Evolutionary conservation across 2,113 vertebrate genomes (phyloP), one percentile per base, ranked within the genome.

Genomic region (Thermophis baileyi): DNA sequence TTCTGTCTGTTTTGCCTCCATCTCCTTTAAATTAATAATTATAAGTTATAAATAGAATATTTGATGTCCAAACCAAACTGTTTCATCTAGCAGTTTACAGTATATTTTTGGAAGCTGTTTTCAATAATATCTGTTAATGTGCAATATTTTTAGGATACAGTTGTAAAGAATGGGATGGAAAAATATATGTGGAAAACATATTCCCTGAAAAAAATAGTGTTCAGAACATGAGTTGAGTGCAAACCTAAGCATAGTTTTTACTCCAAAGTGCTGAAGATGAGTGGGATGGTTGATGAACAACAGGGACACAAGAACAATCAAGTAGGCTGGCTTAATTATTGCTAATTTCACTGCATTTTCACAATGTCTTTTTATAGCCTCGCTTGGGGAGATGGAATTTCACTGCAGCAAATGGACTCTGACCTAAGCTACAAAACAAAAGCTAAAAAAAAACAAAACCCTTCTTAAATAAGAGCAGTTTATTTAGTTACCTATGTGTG

Each of bases 291-390:
- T 91, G 86, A 96, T 92, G 87, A 94, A 90, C 54, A 91, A 89
- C 35, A 93, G 51, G 90, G 25, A 1, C 92, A 27, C 69, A 47
- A 90, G 89, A 6, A 0, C 55, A 90, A 54, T 44, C 92, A 92
- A 93, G 47, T 87, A 90, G 91, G 89, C 8, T 95, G 85, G 16
- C 89, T 95, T 96, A 88, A 95, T 95, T 47, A 87, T 0, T 94
- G 91, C 88, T 94, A 94, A 51, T 92, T 74, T 94, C 49, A 89
- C 94, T 89, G 86, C 93, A 63, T 94, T 6, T 90, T 53, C 44
- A 94, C n/a, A 47, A 12, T 11, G 35, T 20, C 87, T 92, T 93
- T 91, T 91, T 94, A 2, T 18, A 60, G 90, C 88, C 89, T 94
- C 74, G 89, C 50, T 95, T 60, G 50, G 95, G 92, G 57, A 95